Base-by-base conservation (phyloP, 2,797 vertebrate genomes). In the Premnoplex brunnescens region DNA sequence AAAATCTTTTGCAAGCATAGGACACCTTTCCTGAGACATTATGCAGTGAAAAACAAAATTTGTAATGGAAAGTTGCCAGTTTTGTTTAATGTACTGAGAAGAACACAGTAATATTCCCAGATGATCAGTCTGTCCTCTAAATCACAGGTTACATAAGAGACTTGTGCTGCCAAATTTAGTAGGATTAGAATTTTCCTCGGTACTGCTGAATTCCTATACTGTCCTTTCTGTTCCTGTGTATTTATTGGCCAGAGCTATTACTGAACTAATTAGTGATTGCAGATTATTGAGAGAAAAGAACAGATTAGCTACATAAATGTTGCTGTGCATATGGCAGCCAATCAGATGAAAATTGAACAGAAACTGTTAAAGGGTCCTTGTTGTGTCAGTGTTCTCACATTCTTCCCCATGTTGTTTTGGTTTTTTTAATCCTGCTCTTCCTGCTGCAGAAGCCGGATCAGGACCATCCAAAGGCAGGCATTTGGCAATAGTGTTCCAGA, bases 111-210 rank as follows among this genome's bases (percentile, higher is more conserved):
- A 37, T 75, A 76, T 86, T 94, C 30, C 79, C 79, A 82, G 85
- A 90, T 78, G 84, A 88, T 81, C 55, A 79, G 36, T 18, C 55
- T 89, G 64, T 91, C 78, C 89, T 95, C 72, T 91, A 77, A 80
- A 84, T 84, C 32, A 51, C 62, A 72, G 44, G 71, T 97, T 97
- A 82, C 7, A 0, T 88, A 96, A 97, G 54, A 84, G 73, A 67
- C 60, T 72, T 88, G n/a, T 78, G 52, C 52, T 89, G 84, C 88
- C 93, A 86, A 13, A 89, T 73, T 78, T 76, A 88, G 59, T 54
- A 80, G 73, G 66, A 89, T 94, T 94, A 88, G 76, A 89, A 51
- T 89, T 92, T 94, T 95, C 62, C 79, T 83, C 1, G 1, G n/a
- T 77, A 20, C 28, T 62, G 46, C 86, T 94, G 75, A 92, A 74